Evolutionary conservation across 2,797 vertebrate species (phyloP).

Genomic region (Garrulus glandarius): DNA sequence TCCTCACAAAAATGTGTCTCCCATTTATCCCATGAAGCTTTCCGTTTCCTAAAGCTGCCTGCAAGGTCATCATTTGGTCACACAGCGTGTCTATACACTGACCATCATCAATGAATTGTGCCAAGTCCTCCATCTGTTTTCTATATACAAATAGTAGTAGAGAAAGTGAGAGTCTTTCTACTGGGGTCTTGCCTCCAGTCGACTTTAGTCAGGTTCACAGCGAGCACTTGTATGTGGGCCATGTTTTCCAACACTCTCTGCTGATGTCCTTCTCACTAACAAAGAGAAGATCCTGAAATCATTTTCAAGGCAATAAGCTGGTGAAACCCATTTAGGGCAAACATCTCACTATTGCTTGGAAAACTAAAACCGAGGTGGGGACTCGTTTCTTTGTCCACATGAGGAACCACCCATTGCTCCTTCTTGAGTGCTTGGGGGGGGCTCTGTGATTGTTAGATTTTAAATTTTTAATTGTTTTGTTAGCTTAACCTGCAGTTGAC

Average conservation of each 20-base stretch:
- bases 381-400: not conserved
- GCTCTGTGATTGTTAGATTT: slow-evolving; percentile 75
- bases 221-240: not conserved
- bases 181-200: fast-evolving
- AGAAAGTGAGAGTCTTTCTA: not conserved
- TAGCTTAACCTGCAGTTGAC: slow-evolving; percentile 88
- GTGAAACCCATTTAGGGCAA: not conserved
- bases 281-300: not conserved
- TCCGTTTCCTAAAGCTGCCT: not conserved
- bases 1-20: not conserved
- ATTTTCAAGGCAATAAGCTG: not conserved
- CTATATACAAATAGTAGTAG: not conserved
- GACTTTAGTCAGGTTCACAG: not conserved
- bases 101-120: not conserved
- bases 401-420: slow-evolving; percentile 35
- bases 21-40: not conserved
- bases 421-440: slow-evolving; percentile 52
- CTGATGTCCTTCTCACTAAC: not conserved
- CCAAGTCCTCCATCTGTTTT: not conserved
- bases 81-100: not conserved
- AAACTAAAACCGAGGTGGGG: not conserved
- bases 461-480: slow-evolving; percentile 90
- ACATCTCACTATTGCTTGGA: not conserved
- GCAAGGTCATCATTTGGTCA: not conserved
- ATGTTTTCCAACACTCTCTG: not conserved